Percentiles rank a stretch among this genome's conserved stretches.
phyloP scores from a whole-genome alignment of 2,113 vertebrate species.

The Melanotaenia duboulayi region DNA sequence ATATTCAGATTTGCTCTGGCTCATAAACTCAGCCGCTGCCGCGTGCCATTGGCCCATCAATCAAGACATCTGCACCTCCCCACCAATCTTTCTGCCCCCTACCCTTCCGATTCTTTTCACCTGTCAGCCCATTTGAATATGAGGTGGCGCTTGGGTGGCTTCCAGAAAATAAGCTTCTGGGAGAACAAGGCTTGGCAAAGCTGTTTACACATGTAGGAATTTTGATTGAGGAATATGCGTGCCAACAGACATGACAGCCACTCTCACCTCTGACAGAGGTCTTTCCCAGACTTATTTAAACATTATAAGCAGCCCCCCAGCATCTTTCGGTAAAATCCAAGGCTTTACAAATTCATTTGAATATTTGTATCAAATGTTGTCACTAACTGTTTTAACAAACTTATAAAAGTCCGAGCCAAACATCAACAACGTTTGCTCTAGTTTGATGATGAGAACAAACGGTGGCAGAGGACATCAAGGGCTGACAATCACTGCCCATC shows the following conservation, averaged over 20 bases:
- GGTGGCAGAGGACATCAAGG: constrained; percentile 59
- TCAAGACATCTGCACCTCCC: constrained; percentile 67
- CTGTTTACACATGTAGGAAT: constrained; percentile 64
- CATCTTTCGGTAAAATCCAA: constrained; percentile 25
- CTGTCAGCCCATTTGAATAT: constrained; percentile 78
- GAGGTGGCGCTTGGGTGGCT: constrained; percentile 73
- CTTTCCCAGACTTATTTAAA: constrained; percentile 38
- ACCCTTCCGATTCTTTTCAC: constrained; percentile 49
- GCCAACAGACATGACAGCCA: constrained; percentile 48
- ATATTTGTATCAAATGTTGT: constrained; percentile 30
- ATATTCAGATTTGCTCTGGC: constrained; percentile 85
- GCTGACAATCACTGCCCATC: constrained; percentile 66
- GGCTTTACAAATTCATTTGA: constrained; percentile 44
- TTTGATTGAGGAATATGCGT: constrained; percentile 69
- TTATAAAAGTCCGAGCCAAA: constrained; percentile 50
- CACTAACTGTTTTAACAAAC: constrained; percentile 54
- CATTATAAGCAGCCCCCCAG: constrained; percentile 9
- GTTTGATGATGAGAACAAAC: constrained; percentile 70
- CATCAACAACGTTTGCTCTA: constrained; percentile 42
- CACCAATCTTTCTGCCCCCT: neutral
- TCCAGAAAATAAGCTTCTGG: constrained; percentile 66
- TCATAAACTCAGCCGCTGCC: constrained; percentile 73
- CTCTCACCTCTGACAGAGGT: constrained; percentile 28
- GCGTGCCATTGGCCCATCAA: constrained; percentile 74
- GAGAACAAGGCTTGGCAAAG: constrained; percentile 62